Evolutionary conservation across 2,888 invertebrate genomes (phyloP).

Genomic region (Mythimna vitellina): DNA sequence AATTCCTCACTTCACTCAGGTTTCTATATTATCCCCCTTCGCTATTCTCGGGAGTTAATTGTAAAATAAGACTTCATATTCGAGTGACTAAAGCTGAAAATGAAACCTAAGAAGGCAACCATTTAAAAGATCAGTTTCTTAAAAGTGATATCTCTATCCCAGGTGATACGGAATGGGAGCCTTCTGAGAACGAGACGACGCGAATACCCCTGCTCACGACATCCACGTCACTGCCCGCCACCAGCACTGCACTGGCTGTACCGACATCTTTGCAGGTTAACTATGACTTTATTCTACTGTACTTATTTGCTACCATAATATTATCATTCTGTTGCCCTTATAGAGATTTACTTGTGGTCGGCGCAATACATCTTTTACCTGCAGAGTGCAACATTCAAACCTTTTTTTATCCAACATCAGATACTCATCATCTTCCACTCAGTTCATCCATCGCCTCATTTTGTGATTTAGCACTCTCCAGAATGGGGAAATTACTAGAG

Average conservation of each 20-base stretch:
- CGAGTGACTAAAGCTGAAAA: neutral
- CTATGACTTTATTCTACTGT: neutral
- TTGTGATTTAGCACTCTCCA: no score
- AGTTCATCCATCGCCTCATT: no score
- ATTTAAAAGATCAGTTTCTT: neutral
- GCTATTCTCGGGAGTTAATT: no score
- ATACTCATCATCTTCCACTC: no score
- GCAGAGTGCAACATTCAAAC: no score
- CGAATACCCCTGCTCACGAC: constrained; percentile 73
- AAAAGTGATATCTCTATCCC: constrained; percentile 10
- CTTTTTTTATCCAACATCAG: no score
- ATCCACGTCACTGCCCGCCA: constrained; percentile 73
- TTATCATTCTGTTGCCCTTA: neutral
- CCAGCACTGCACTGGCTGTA: constrained; percentile 82
- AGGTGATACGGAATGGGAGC: constrained; percentile 95
- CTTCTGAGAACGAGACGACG: constrained; percentile 91
- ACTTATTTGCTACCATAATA: neutral
- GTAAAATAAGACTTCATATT: neutral
- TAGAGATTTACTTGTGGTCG: no score
- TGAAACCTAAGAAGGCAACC: no score
- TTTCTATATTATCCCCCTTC: no score
- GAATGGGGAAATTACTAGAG: no score
- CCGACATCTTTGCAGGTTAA: constrained; percentile 76
- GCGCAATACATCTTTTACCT: no score
- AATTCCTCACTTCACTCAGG: no score